Percentiles rank a stretch among this genome's conserved stretches.
These are phyloP conservation scores for Altica lythri DNA, from an alignment of 2,888 invertebrate genomes.

Conservation along the genomic window DNA sequence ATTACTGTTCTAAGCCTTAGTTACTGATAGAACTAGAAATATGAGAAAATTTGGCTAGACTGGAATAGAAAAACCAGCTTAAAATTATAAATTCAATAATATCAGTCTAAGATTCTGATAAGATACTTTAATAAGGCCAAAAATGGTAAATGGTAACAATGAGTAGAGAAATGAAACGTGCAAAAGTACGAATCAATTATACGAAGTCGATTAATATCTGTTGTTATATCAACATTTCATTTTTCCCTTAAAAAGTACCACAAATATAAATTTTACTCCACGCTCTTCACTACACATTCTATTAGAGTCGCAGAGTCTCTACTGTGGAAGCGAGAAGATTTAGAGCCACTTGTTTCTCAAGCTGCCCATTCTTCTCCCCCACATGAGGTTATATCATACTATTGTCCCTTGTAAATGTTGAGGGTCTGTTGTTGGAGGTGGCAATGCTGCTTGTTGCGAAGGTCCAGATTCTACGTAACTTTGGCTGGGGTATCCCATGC, in stretches of 20 bases:
- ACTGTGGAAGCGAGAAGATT: constrained; percentile 61
- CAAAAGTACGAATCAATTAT: too few relatives aligned
- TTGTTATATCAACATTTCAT: constrained; percentile 4
- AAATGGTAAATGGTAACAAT: constrained; percentile 43
- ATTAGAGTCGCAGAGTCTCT: constrained; percentile 40
- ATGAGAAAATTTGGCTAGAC: constrained; percentile 49
- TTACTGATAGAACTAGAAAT: constrained; percentile 33
- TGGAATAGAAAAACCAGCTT: constrained; percentile 39
- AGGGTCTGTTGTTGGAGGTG: constrained; percentile 62
- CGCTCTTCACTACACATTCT: constrained; percentile 19
- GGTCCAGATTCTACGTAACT: constrained; percentile 49
- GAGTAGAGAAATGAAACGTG: not conserved
- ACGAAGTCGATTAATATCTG: not conserved
- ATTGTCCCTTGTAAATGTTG: constrained; percentile 87
- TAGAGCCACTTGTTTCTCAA: constrained; percentile 76
- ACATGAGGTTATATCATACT: constrained; percentile 94
- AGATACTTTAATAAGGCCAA: constrained; percentile 54
- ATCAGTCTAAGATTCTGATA: constrained; percentile 53
- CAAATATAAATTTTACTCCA: constrained; percentile 14
- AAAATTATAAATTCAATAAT: constrained; percentile 39
- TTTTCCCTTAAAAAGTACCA: constrained; percentile 5
- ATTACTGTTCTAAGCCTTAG: constrained; percentile 28
- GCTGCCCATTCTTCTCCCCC: constrained; percentile 85
- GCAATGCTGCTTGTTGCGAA: constrained; percentile 52
- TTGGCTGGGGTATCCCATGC: constrained; percentile 49